Base-by-base conservation (phyloP, 2,113 vertebrate species). In the Atrichornis clamosus region DNA sequence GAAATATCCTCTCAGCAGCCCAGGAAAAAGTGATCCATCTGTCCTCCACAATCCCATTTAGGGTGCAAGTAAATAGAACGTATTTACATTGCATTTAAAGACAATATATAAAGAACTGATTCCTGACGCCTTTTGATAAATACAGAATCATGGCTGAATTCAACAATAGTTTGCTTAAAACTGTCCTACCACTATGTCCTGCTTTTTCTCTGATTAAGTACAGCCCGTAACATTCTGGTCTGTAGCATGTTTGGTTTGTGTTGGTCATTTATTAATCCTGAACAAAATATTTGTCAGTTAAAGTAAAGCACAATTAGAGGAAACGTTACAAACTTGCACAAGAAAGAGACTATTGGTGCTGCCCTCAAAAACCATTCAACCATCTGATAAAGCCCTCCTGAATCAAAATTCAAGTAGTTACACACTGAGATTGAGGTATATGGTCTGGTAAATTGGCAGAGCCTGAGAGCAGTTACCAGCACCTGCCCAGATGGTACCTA, bases 401-500 rank as follows among this genome's bases (percentile, higher is more conserved):
- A 84, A 64, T 64, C 60, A 68, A 91, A 93, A 78, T 67, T 85
- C 94, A 58, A 84, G 78, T 11, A 82, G 76, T 91, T 90, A 56
- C 84, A 91, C 87, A 15, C 59, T 1, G 5, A 92, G 85, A n/a
- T 39, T 49, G 92, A 55, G 73, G 83, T 90, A 67, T 88, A 90
- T 30, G 83, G 79, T 94, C 73, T 96, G 96, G 73, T 84, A 94
- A 96, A 96, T 68, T 69, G 85, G 92, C 85, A 90, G 83, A 89
- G 85, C 68, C 92, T 94, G 96, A 96, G 96, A 96, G 73, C 92
- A 93, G 79, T 96, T 96, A 93, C 81, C 94, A 94, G 88, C 92
- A 94, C 93, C 96, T 96, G 93, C 92, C 88, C 93, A 97, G 93
- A 96, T 96, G 87, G 95, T 96, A 90, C 86, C 94, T 92, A 89